These are phyloP conservation scores for Nomada ruficornis DNA, from an alignment of 2,888 invertebrate genomes.

Conservation along the genomic window DNA sequence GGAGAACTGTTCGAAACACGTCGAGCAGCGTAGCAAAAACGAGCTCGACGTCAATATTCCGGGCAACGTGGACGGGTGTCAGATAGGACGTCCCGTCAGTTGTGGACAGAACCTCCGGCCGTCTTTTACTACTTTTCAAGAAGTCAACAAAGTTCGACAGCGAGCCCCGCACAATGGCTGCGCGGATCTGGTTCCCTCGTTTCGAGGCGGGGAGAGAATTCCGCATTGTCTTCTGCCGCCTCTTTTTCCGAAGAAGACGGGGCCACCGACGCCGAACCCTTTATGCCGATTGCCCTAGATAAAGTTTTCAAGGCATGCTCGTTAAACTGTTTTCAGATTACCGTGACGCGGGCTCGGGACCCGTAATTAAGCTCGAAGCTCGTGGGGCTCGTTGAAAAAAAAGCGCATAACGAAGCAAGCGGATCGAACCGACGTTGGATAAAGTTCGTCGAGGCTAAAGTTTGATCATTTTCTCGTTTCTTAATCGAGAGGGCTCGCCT, in stretches of 20 bases:
- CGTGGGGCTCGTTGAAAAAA: slow-evolving; percentile 41
- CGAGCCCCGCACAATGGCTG: slow-evolving; percentile 79
- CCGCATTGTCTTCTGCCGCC: slow-evolving; percentile 77
- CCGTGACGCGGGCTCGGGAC: slow-evolving; percentile 37
- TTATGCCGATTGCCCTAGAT: slow-evolving; percentile 68
- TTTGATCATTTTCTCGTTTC: slow-evolving; percentile 38
- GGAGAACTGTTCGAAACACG: slow-evolving; percentile 14
- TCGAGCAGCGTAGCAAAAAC: slow-evolving; percentile 54
- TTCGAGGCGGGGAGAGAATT: slow-evolving; percentile 50
- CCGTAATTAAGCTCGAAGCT: slow-evolving; percentile 66
- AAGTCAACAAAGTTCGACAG: slow-evolving; percentile 79
- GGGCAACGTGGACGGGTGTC: slow-evolving; percentile 50
- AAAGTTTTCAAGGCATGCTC: slow-evolving; percentile 64
- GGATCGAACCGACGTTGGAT: slow-evolving; percentile 30
- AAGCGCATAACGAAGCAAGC: slow-evolving; percentile 24
- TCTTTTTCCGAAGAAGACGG: slow-evolving; percentile 48
- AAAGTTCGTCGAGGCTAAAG: slow-evolving; percentile 28
- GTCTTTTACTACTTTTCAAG: slow-evolving; percentile 79
- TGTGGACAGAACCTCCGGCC: slow-evolving; percentile 67
- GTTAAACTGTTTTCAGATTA: slow-evolving; percentile 69
- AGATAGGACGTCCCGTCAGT: slow-evolving; percentile 66
- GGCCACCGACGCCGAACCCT: slow-evolving; percentile 48
- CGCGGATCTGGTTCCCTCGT: slow-evolving; percentile 67
- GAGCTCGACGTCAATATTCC: slow-evolving; percentile 73
- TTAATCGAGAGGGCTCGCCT: not conserved